phyloP scores from a whole-genome alignment of 1,140 invertebrate species.

The Thrips palmi region DNA sequence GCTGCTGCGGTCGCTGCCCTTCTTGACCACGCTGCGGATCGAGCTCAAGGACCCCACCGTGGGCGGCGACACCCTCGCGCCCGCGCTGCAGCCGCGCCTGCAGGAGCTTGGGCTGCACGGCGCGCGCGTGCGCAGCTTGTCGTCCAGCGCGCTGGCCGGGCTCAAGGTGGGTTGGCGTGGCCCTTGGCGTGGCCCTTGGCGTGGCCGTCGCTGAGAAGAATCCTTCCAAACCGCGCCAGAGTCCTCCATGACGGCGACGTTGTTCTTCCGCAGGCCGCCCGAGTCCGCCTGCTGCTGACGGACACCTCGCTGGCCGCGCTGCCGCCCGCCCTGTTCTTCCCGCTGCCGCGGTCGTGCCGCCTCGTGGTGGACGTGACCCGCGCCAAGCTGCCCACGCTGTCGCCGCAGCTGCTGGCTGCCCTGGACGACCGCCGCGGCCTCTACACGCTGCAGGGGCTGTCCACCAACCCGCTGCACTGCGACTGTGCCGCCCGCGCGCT shows the following conservation, averaged over 20 bases:
- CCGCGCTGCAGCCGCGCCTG: conserved; percentile 58
- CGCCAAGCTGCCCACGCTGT: conserved; percentile 52
- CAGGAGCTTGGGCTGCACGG: conserved; percentile 54
- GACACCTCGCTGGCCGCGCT: conserved; percentile 61
- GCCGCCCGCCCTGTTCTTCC: conserved; percentile 64
- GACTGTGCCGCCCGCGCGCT: conserved; percentile 66
- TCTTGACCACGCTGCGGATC: conserved; percentile 52
- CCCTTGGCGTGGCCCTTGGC: too few relatives aligned
- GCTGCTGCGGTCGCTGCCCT: conserved; percentile 46
- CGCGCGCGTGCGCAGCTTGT: conserved; percentile 50
- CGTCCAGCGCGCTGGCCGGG: conserved; percentile 63
- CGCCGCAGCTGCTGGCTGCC: conserved; percentile 53
- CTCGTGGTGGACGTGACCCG: conserved; percentile 59
- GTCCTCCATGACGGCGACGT: too few relatives aligned
- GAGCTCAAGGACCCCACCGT: conserved; percentile 71
- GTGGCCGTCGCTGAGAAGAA: too few relatives aligned
- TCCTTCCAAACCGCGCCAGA: too few relatives aligned
- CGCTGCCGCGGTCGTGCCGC: conserved; percentile 69
- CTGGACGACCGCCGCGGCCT: conserved; percentile 60
- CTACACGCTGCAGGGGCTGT: conserved; percentile 48
- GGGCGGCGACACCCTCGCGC: conserved; percentile 61
- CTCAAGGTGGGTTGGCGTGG: too few relatives aligned
- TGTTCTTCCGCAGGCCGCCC: too few relatives aligned
- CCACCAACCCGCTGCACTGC: conserved; percentile 61
- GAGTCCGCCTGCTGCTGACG: conserved; percentile 48